Evolutionary conservation across 2,113 vertebrate species (phyloP).

Genomic region (Vidua chalybeata): DNA sequence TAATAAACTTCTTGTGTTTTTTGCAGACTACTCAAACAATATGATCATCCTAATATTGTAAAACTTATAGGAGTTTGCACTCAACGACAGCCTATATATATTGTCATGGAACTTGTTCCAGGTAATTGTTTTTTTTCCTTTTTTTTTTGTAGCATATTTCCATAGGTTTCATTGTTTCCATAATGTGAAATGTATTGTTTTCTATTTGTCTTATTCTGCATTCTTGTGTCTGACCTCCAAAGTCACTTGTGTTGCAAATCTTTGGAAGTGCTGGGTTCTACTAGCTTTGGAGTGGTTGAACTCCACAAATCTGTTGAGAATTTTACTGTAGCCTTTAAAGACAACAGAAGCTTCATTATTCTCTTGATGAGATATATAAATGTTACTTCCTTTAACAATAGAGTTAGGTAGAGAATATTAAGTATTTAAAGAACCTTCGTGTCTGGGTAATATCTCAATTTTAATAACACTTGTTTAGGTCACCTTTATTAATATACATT

Average conservation of each 20-base stretch:
- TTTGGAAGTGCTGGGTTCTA: not conserved
- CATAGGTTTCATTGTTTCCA: not conserved
- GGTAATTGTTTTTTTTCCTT: slow-evolving; percentile 71
- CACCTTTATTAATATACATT: not conserved
- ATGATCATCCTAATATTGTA: slow-evolving; percentile 98
- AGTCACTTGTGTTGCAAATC: not conserved
- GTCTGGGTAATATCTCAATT: not conserved
- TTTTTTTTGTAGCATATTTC: not conserved
- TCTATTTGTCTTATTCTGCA: not conserved
- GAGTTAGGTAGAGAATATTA: not conserved
- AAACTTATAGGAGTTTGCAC: slow-evolving; percentile 98
- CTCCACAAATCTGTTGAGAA: not conserved
- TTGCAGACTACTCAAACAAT: slow-evolving; percentile 96
- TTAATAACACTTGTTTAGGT: not conserved
- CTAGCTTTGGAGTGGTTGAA: not conserved
- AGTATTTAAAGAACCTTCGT: not conserved
- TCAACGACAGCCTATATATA: slow-evolving; percentile 96
- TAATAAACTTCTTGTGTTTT: slow-evolving; percentile 10
- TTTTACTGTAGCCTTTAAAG: not conserved
- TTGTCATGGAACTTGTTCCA: slow-evolving; percentile 97
- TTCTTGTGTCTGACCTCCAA: not conserved
- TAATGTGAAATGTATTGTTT: not conserved
- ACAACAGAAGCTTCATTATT: not conserved
- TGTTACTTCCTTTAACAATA: not conserved
- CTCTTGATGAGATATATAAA: not conserved